Base-by-base conservation (phyloP, 2,113 vertebrate species). In the Platichthys flesus region DNA sequence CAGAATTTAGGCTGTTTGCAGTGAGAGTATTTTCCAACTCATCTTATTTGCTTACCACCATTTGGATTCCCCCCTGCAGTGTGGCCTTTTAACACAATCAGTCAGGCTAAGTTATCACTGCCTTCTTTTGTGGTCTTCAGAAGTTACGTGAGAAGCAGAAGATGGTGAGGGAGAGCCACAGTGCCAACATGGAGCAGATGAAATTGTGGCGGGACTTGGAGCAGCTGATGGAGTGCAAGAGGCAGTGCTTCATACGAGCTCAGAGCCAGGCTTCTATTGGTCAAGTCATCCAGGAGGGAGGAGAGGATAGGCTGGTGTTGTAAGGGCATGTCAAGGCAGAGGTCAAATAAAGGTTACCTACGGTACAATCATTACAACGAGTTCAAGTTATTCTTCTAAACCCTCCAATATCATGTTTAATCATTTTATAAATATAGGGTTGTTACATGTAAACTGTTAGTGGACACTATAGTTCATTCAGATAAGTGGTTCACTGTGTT, bases 171-270 rank as follows among this genome's bases (percentile, higher is more conserved):
- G 98, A 99, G 90, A 96, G 90, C 85, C 97, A 99, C 1, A 91
- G 92, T 4, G 90, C 91, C 14, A 98, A 99, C 85, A 97, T 98
- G 96, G 98, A 96, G 92, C 97, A 99, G 93, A 95, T 96, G 65
- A 97, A 95, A 93, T 95, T 99, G 97, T 99, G 98, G 97, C 92
- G 90, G n/a, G 97, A 99, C 90, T 93, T 99, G 51, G 93, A 98
- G 87, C 90, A 94, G 67, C 89, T 99, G 85, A 95, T 99, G 95
- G 95, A 96, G 86, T 97, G 97, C 89, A 99, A 99, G 93, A 97
- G 85, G 69, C 95, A 96, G 81, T 98, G 98, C 89, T 97, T 98
- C 86, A 91, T 96, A 67, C 94, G 95, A 85, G 96, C 95, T 10
- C 97, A 97, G 88, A 96, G 90, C 83, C 97, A 96, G 84, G 83